Percentiles rank a stretch among this genome's conserved stretches.
phyloP scores from a whole-genome alignment of 2,888 invertebrate species.

The Trissolcus japonicus region DNA sequence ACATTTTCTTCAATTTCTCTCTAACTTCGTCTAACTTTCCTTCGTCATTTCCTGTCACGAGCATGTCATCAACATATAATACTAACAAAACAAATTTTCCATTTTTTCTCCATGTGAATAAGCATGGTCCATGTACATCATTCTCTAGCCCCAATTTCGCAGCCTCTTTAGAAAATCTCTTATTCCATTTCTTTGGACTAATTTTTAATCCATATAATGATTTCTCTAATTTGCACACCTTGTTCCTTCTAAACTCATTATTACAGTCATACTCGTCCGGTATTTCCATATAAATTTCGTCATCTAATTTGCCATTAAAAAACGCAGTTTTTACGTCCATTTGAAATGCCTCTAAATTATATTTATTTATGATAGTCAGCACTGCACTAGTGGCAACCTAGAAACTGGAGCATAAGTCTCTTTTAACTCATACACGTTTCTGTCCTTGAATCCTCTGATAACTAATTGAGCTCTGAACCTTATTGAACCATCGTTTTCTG shows the following conservation, averaged over 20 bases:
- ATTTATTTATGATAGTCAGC: not conserved
- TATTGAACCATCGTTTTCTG: not conserved
- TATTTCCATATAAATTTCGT: constrained; percentile 21
- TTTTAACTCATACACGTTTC: not conserved
- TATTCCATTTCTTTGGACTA: constrained; percentile 10
- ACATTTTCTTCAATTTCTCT: not conserved
- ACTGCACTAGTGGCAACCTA: not conserved
- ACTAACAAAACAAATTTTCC: not conserved
- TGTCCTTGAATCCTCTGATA: constrained; percentile 23
- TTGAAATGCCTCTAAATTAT: constrained; percentile 5
- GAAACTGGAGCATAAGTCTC: constrained; percentile 1
- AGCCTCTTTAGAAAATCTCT: constrained; percentile 26
- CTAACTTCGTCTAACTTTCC: not conserved
- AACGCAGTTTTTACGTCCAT: constrained; percentile 15
- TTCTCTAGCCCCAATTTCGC: constrained; percentile 42
- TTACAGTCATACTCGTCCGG: not conserved
- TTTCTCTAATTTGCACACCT: constrained; percentile 1
- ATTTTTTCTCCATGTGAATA: too few relatives aligned
- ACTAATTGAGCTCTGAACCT: constrained; percentile 44
- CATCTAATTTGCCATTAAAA: not conserved
- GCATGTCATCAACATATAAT: too few relatives aligned
- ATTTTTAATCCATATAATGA: constrained; percentile 15
- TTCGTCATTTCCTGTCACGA: not conserved
- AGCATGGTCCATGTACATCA: not conserved
- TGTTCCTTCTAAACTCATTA: not conserved